A percentile compares a stretch with the other conserved stretches of the same genome.
These are phyloP conservation scores for Leptopilina boulardi DNA, from an alignment of 1,140 invertebrate species.

Conservation along the genomic window DNA sequence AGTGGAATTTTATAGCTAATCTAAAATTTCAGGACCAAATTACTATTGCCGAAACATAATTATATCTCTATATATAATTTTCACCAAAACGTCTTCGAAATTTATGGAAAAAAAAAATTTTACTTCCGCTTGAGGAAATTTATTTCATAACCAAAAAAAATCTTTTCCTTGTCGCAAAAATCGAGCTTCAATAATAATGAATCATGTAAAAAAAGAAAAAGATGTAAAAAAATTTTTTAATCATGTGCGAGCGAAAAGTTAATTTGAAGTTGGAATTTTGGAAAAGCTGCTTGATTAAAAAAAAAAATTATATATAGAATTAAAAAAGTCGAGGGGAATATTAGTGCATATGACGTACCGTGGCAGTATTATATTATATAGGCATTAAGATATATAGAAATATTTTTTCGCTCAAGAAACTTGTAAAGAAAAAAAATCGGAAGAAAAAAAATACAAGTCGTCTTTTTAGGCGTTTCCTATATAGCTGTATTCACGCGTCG, in stretches of 20 bases:
- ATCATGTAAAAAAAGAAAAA: not conserved
- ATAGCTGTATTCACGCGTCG: constrained; percentile 37
- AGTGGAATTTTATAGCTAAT: not conserved
- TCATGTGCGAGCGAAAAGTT: not conserved
- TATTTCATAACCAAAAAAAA: not conserved
- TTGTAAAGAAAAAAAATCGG: constrained; percentile 42
- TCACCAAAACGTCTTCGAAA: constrained; percentile 10
- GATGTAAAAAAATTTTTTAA: not conserved
- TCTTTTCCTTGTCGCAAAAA: not conserved
- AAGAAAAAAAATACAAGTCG: constrained; percentile 32
- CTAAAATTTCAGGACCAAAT: constrained; percentile 9
- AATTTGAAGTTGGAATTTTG: not conserved
- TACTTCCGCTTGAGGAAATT: not conserved
- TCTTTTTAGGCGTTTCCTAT: constrained; percentile 42
- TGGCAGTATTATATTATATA: constrained; percentile 70
- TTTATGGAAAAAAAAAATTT: not conserved
- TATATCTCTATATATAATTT: not conserved
- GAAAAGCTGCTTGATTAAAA: not conserved
- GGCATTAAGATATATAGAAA: constrained; percentile 65
- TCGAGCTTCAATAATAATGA: constrained; percentile 7
- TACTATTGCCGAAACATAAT: not conserved
- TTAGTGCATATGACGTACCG: constrained; percentile 51
- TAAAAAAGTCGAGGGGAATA: not conserved
- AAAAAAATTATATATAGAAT: not conserved
- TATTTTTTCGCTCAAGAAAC: constrained; percentile 67